Conservation (phyloP, 2,113 vertebrate species). For the Podocnemis expansa region DNA sequence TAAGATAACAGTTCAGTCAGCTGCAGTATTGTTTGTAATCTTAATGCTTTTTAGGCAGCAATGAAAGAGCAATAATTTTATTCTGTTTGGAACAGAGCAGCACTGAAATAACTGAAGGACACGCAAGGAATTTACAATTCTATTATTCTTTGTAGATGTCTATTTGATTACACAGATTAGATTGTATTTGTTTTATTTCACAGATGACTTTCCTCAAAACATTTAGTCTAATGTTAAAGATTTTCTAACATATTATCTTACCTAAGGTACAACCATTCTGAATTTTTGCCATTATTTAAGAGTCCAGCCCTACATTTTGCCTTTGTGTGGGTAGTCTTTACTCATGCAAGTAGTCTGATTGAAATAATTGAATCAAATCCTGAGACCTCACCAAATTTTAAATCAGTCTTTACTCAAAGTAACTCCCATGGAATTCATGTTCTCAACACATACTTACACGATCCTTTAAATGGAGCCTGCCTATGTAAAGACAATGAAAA, state of each 20-base stretch:
- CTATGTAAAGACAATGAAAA: background rate
- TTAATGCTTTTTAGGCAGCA: slow-evolving; percentile 61
- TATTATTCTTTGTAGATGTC: slow-evolving; percentile 42
- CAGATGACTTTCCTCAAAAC: slow-evolving; percentile 26
- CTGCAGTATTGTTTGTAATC: slow-evolving; percentile 73
- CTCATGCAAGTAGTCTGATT: background rate
- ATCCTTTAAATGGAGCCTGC: background rate
- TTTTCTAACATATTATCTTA: background rate
- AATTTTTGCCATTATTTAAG: background rate
- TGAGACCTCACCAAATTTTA: background rate
- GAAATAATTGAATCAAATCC: background rate
- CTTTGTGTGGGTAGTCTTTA: background rate
- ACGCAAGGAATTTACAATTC: slow-evolving; percentile 50
- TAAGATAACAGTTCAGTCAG: slow-evolving; percentile 70
- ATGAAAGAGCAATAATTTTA: slow-evolving; percentile 70
- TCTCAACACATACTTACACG: background rate
- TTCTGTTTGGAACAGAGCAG: slow-evolving; percentile 56
- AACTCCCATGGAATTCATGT: background rate
- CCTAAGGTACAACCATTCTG: background rate
- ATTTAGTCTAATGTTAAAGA: background rate
- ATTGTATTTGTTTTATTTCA: slow-evolving; percentile 37
- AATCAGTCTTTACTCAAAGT: background rate
- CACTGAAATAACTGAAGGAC: slow-evolving; percentile 51
- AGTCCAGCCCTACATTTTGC: background rate
- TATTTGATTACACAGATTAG: slow-evolving; percentile 50